These are phyloP conservation scores for Hippocampus guttulatus DNA, from an alignment of 2,113 vertebrate species.

Conservation along the genomic window DNA sequence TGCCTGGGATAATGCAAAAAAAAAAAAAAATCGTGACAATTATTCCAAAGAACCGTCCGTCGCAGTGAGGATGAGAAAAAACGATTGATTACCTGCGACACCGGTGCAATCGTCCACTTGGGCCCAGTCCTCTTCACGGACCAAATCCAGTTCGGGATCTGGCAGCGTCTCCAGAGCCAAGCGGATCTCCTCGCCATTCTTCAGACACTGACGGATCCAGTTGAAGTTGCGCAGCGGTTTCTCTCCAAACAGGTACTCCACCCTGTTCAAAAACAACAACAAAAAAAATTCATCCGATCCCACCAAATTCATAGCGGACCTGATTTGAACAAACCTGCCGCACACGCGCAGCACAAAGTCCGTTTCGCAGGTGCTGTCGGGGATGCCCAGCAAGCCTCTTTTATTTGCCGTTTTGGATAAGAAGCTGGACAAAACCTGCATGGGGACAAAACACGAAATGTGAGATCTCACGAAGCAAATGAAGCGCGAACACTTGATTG, in stretches of 20 bases:
- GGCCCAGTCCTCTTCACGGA: constrained; percentile 93
- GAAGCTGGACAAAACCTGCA: constrained; percentile 77
- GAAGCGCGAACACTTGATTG: not conserved
- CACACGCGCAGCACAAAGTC: constrained; percentile 92
- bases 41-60: not conserved
- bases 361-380: constrained; percentile 78
- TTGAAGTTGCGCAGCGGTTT: constrained; percentile 87
- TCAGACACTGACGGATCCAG: constrained; percentile 93
- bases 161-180: constrained; percentile 84
- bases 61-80: not conserved
- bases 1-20: constrained; percentile 48
- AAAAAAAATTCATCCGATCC: not conserved
- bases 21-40: not conserved
- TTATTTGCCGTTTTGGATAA: constrained; percentile 90
- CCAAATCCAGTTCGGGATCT: constrained; percentile 79
- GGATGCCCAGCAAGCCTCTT: constrained; percentile 84
- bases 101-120: constrained; percentile 96
- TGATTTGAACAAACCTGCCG: constrained; percentile 65
- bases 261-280: constrained; percentile 55
- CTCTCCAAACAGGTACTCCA: constrained; percentile 90
- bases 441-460: not conserved
- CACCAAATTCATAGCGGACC: not conserved
- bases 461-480: not conserved
- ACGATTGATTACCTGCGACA: constrained; percentile 75
- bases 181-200: constrained; percentile 92